phyloP scores from a whole-genome alignment of 2,888 invertebrate species.

The Tillus elongatus region DNA sequence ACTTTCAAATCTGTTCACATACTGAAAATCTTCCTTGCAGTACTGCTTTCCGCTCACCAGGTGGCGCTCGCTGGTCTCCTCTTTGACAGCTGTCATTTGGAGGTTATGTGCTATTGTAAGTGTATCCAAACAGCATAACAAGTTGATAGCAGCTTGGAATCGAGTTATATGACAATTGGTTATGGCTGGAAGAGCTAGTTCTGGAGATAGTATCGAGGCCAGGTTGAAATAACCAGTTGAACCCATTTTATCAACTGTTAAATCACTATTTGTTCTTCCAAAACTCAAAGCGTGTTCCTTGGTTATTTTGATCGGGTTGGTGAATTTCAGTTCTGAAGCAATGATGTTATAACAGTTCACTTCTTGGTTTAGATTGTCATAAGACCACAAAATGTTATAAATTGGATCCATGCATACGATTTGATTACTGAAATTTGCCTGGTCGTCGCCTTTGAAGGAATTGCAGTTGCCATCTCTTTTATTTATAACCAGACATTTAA shows the following conservation, averaged over 20 bases:
- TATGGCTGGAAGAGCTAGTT: slow-evolving; percentile 69
- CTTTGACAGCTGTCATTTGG: slow-evolving; percentile 44
- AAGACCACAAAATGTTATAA: slow-evolving; percentile 92
- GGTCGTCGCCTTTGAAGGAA: slow-evolving; percentile 72
- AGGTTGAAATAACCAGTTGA: slow-evolving; percentile 29
- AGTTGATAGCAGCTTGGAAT: slow-evolving; percentile 82
- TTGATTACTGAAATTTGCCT: slow-evolving; percentile 73
- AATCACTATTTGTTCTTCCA: slow-evolving; percentile 24
- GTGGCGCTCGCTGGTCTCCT: slow-evolving; percentile 46
- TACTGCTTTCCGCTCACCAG: slow-evolving; percentile 51
- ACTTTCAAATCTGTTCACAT: slow-evolving; percentile 85
- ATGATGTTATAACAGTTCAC: slow-evolving; percentile 77
- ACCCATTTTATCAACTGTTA: slow-evolving; percentile 22
- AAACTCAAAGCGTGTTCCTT: slow-evolving; percentile 29
- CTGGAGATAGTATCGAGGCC: slow-evolving; percentile 66
- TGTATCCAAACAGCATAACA: slow-evolving; percentile 83
- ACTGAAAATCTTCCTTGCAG: slow-evolving; percentile 70
- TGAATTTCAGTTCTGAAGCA: slow-evolving; percentile 57
- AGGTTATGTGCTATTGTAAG: slow-evolving; percentile 72
- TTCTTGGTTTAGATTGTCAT: slow-evolving; percentile 56
- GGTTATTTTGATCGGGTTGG: slow-evolving; percentile 33
- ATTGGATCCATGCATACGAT: slow-evolving; percentile 81
- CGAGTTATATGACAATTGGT: slow-evolving; percentile 63
- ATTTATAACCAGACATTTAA: slow-evolving; percentile 83
- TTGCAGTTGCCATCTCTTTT: slow-evolving; percentile 81